Conservation (phyloP, 1,140 invertebrate species). For the Magallana ariakensis region DNA sequence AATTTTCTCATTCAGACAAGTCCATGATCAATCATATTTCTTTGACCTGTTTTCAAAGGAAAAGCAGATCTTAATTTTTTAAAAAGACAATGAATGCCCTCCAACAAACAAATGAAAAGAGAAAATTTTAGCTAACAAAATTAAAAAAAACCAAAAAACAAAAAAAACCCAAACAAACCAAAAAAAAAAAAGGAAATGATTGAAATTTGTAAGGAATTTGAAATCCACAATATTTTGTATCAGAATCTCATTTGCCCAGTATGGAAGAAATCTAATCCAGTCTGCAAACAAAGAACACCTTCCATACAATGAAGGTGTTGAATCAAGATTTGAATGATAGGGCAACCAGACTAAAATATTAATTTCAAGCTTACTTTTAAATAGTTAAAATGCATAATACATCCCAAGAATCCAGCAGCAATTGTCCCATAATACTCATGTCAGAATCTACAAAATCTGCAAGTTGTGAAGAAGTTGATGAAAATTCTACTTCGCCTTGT, state of each 20-base stretch:
- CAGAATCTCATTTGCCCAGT: not conserved
- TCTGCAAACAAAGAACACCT: not conserved
- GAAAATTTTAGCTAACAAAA: not conserved
- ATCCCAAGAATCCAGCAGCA: not conserved
- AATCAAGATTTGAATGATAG: too few species aligned
- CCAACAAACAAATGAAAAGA: not conserved
- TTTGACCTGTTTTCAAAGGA: not conserved
- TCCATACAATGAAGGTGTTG: too few species aligned
- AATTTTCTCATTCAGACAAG: not conserved
- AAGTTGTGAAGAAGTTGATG: not conserved
- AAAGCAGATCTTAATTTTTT: not conserved
- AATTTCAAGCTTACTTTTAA: too few species aligned
- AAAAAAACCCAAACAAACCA: not conserved
- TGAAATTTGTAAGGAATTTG: not conserved
- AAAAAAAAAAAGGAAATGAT: too few species aligned
- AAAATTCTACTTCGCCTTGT: not conserved
- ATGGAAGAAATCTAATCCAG: not conserved
- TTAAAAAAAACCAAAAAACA: too few species aligned
- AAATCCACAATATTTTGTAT: not conserved
- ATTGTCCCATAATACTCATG: not conserved
- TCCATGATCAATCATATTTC: not conserved
- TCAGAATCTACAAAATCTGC: not conserved
- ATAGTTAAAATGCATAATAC: constrained; percentile 9
- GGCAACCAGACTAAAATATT: too few species aligned
- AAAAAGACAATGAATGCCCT: not conserved